Evolutionary conservation across 2,797 vertebrate genomes (phyloP).

Genomic region (Psittacula derbiana): DNA sequence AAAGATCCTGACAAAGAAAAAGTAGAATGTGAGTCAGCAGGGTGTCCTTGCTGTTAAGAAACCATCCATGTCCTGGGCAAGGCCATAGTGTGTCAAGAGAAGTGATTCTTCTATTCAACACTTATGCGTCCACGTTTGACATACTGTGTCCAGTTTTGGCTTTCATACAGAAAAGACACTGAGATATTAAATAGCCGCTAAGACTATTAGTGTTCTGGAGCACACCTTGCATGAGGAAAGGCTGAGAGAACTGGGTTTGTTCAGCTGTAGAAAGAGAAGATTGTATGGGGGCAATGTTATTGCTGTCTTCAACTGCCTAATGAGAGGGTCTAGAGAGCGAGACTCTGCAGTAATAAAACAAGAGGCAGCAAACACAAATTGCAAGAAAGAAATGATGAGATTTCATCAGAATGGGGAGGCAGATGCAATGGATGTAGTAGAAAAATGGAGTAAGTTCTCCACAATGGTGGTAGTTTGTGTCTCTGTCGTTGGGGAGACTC

Average conservation of each 20-base stretch:
- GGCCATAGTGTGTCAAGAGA: neutral
- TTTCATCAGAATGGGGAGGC: neutral
- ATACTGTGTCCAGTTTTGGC: neutral
- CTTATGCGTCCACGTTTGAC: neutral
- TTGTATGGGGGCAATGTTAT: neutral
- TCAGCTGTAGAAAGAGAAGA: neutral
- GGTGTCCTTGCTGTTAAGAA: neutral
- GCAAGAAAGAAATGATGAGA: neutral
- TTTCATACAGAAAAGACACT: neutral
- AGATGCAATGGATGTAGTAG: neutral
- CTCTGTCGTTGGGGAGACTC: neutral
- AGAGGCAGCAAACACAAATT: neutral
- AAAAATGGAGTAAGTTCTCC: neutral
- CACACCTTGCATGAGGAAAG: neutral
- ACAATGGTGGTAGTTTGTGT: neutral
- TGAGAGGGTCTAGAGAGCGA: neutral
- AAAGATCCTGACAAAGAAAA: neutral
- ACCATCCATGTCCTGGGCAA: accelerated
- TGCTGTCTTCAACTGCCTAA: neutral
- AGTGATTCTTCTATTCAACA: neutral
- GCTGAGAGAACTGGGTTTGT: neutral
- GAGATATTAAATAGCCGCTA: neutral
- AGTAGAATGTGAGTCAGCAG: neutral
- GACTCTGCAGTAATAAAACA: neutral
- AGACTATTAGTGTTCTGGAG: neutral